Evolutionary conservation across 2,113 vertebrate genomes (phyloP).

Genomic region (Pica pica): DNA sequence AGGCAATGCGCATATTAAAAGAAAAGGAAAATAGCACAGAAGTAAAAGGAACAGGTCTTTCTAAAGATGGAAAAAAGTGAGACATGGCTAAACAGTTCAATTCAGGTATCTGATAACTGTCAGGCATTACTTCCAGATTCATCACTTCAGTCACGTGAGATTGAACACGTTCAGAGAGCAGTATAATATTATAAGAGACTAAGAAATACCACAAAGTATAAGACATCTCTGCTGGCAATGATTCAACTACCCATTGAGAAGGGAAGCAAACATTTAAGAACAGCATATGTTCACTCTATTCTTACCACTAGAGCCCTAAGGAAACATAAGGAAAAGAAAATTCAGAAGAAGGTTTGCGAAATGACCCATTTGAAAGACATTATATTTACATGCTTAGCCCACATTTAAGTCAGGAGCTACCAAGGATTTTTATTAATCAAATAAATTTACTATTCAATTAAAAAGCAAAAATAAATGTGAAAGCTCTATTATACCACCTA

Average conservation of each 20-base stretch:
- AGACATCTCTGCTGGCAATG: not conserved
- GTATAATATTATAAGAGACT: not conserved
- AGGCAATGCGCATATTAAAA: not conserved
- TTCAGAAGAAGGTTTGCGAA: not conserved
- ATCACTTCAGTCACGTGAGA: not conserved
- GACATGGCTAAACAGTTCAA: not conserved
- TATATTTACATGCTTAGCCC: not conserved
- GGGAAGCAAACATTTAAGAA: not conserved
- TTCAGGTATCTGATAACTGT: not conserved
- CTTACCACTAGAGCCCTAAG: not conserved
- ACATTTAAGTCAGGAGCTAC: not conserved
- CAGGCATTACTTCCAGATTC: not conserved
- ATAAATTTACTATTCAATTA: conserved; percentile 58
- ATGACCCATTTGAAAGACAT: not conserved
- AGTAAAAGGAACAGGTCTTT: not conserved
- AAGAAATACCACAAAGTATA: not conserved
- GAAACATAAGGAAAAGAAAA: not conserved
- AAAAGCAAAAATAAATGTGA: conserved; percentile 36
- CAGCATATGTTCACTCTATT: not conserved
- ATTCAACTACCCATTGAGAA: not conserved
- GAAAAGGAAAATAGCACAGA: not conserved
- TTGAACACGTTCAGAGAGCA: not conserved
- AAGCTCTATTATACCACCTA: not conserved
- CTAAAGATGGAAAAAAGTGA: not conserved
- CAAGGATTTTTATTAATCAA: conserved; percentile 34